Conservation (phyloP, 2,888 invertebrate species). For the Callosobruchus maculatus region DNA sequence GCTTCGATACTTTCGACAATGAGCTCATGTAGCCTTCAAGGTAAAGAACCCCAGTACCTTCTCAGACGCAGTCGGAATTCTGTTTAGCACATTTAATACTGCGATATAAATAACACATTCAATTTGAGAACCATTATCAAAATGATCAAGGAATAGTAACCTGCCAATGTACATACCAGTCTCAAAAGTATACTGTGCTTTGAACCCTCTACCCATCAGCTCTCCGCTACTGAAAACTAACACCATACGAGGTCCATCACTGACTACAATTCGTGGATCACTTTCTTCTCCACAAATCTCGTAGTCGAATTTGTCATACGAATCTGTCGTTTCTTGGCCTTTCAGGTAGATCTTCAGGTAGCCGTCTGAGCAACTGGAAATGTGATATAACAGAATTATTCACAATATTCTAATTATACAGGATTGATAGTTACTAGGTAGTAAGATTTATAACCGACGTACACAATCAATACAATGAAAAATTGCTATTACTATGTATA, state of each 20-base stretch:
- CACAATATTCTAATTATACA: no score
- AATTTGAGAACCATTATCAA: neutral
- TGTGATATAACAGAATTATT: neutral
- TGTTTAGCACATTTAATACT: neutral
- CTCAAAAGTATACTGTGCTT: constrained; percentile 81
- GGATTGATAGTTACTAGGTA: no score
- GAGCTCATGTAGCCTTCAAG: no score
- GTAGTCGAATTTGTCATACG: constrained; percentile 90
- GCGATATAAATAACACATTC: neutral
- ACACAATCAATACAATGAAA: no score
- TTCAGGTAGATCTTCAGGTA: constrained; percentile 87
- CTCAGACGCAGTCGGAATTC: no score
- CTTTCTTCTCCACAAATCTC: constrained; percentile 82
- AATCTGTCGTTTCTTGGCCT: constrained; percentile 88
- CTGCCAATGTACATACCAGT: constrained; percentile 56
- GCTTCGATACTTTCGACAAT: no score
- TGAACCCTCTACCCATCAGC: constrained; percentile 85
- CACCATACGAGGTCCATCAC: constrained; percentile 88
- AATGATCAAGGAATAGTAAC: neutral
- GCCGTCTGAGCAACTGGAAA: constrained; percentile 77
- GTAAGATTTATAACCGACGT: no score
- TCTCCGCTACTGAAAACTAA: constrained; percentile 95
- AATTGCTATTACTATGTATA: no score
- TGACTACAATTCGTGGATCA: constrained; percentile 76
- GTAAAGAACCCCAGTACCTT: no score